Conservation (phyloP, 1,140 invertebrate species). For the Ganaspis sp. region DNA sequence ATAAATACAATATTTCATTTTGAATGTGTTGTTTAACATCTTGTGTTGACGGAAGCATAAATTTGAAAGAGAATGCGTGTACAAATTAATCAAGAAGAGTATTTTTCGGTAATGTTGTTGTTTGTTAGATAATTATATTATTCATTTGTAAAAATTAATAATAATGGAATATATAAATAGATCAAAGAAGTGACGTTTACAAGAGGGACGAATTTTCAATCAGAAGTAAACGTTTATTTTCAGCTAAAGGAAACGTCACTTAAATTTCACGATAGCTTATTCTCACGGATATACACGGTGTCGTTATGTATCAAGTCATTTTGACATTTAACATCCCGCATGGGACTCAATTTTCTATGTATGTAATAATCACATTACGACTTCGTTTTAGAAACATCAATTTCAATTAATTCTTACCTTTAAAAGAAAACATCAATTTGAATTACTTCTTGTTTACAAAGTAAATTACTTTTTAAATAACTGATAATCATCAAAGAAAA, state of each 20-base stretch:
- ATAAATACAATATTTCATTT: too few species aligned
- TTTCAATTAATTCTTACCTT: background rate
- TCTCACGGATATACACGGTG: background rate
- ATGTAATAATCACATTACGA: background rate
- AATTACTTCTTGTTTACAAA: background rate
- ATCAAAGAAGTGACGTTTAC: constrained; percentile 11
- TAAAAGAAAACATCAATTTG: background rate
- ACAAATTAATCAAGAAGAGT: too few species aligned
- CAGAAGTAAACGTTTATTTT: constrained; percentile 23
- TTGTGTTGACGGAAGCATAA: too few species aligned
- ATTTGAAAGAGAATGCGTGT: too few species aligned
- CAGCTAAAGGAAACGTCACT: constrained; percentile 18
- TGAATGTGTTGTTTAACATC: too few species aligned
- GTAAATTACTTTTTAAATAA: too few species aligned
- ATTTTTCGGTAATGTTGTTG: background rate
- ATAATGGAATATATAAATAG: background rate
- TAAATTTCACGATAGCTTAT: constrained; percentile 29
- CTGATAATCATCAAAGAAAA: too few species aligned
- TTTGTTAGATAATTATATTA: background rate
- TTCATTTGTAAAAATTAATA: background rate
- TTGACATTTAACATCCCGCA: constrained; percentile 13
- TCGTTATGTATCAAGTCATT: constrained; percentile 5
- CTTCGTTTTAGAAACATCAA: background rate
- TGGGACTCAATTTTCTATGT: constrained; percentile 16
- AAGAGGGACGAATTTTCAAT: constrained; percentile 17